Evolutionary conservation across 2,113 vertebrate species (phyloP).

Genomic region (Gallinago undulata): DNA sequence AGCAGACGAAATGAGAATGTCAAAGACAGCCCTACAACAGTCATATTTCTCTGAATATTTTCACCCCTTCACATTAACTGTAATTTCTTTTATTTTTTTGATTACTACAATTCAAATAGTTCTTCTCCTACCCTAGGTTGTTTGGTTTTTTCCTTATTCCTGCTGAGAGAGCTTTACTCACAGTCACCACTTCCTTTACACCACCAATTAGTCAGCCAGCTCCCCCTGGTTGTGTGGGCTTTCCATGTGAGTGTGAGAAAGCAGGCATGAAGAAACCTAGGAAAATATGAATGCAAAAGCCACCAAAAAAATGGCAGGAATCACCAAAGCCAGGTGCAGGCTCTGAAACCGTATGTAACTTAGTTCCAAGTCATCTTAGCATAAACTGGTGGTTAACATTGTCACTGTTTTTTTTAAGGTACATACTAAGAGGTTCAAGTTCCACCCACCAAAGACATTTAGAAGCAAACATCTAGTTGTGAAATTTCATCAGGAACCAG

Average conservation of each 20-base stretch:
- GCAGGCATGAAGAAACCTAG: not conserved
- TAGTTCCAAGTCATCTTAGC: not conserved
- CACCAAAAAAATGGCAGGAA: not conserved
- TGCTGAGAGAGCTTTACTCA: not conserved
- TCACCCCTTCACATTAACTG: not conserved
- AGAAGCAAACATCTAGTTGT: not conserved
- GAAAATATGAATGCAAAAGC: slow-evolving; percentile 48
- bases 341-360: not conserved
- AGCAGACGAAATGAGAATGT: not conserved
- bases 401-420: not conserved
- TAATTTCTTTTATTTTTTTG: not conserved
- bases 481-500: not conserved
- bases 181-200: not conserved
- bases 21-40: not conserved
- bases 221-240: not conserved
- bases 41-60: not conserved
- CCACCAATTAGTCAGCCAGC: not conserved
- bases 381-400: not conserved
- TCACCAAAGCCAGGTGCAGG: not conserved
- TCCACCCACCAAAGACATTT: not conserved
- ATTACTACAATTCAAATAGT: not conserved
- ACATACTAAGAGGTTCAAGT: not conserved
- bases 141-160: not conserved
- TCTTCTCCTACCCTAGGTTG: not conserved
- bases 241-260: not conserved